phyloP scores from a whole-genome alignment of 2,888 invertebrate species.

The Harpalus rufipes region DNA sequence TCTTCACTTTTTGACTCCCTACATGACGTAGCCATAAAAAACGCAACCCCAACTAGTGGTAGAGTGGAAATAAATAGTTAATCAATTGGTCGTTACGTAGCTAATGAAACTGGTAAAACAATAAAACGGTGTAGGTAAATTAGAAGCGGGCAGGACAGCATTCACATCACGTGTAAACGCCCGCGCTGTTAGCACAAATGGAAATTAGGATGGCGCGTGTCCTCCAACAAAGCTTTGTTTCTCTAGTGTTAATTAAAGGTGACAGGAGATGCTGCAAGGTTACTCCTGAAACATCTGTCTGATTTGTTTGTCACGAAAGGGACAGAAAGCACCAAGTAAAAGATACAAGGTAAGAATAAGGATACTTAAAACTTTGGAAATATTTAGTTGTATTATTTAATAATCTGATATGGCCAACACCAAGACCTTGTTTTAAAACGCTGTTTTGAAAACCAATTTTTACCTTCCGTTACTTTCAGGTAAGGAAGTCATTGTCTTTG shows the following conservation, averaged over 20 bases:
- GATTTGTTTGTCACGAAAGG: conserved; percentile 42
- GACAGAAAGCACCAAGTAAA: too few relatives aligned
- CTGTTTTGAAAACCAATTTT: too few relatives aligned
- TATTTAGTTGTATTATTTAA: too few relatives aligned
- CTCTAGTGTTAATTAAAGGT: conserved; percentile 65
- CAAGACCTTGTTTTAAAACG: too few relatives aligned
- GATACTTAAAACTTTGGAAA: too few relatives aligned
- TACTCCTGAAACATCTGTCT: conserved; percentile 48
- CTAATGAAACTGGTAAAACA: conserved; percentile 66
- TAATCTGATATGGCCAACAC: too few relatives aligned
- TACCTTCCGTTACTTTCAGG: too few relatives aligned
- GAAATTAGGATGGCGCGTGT: conserved; percentile 63
- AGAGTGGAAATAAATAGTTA: conserved; percentile 60
- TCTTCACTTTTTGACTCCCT: background rate
- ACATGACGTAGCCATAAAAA: background rate
- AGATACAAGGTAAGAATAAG: too few relatives aligned
- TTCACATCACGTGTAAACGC: conserved; percentile 62
- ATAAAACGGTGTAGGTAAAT: conserved; percentile 65
- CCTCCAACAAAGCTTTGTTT: conserved; percentile 65
- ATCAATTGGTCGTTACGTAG: conserved; percentile 64
- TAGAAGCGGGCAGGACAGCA: conserved; percentile 55
- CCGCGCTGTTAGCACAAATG: conserved; percentile 60
- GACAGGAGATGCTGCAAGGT: conserved; percentile 36
- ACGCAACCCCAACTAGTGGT: background rate
- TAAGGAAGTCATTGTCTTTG: too few relatives aligned